Conservation (phyloP, 2,797 vertebrate species). For the Alcedo atthis region DNA sequence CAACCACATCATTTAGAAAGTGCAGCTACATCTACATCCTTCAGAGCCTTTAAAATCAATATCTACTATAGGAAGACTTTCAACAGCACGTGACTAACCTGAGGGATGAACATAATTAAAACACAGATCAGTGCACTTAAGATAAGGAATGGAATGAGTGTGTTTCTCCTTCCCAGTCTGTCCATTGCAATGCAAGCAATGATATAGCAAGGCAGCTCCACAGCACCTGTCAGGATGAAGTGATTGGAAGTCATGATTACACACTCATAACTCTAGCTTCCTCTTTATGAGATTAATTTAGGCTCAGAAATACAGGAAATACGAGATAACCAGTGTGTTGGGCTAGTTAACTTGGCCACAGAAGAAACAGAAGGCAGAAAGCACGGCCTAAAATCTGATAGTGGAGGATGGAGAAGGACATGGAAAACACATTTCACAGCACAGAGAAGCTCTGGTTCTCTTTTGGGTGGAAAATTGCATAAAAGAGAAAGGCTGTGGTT, state of each 20-base stretch:
- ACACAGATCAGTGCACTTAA: conserved; percentile 84
- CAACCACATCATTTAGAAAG: background rate
- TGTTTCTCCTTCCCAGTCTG: conserved; percentile 88
- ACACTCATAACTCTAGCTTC: conserved; percentile 1
- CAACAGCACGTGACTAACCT: conserved; percentile 69
- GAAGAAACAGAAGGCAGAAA: background rate
- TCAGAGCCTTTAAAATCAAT: background rate
- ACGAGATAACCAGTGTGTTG: background rate
- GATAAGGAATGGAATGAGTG: conserved; percentile 85
- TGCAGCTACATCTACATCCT: background rate
- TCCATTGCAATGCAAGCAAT: conserved; percentile 89
- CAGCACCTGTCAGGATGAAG: conserved; percentile 82
- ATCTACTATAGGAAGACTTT: conserved; percentile 14
- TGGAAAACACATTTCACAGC: background rate
- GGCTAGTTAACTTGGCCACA: background rate
- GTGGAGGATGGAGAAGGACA: background rate
- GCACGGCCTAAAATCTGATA: background rate
- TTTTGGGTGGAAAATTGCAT: conserved; percentile 35
- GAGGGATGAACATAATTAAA: conserved; percentile 86
- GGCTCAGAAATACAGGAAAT: background rate
- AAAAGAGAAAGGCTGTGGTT: background rate
- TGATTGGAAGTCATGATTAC: background rate
- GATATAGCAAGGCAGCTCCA: conserved; percentile 91
- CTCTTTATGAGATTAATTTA: background rate
- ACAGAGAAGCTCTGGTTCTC: background rate